These are phyloP conservation scores for Diarsia brunnea DNA, from an alignment of 2,888 invertebrate genomes.

Conservation along the genomic window DNA sequence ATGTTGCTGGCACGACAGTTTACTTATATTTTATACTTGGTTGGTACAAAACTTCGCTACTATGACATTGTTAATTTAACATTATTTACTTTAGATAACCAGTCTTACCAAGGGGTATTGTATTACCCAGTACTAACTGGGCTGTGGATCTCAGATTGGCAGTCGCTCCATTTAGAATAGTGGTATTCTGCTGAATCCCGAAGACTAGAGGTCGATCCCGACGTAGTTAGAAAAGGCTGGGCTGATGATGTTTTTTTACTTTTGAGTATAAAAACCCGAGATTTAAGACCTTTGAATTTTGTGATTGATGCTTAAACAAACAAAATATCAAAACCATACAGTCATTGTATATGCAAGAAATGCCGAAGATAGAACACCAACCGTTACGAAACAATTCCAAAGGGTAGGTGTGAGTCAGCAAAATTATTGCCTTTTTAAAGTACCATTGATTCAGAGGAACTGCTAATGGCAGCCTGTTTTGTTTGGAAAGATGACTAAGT, in stretches of 20 bases:
- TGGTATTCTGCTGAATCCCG: too few species aligned
- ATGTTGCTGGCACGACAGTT: not conserved
- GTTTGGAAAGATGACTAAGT: conserved; percentile 84
- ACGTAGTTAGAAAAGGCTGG: too few species aligned
- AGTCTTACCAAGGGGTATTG: too few species aligned
- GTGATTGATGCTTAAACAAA: conserved; percentile 59
- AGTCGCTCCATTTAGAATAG: too few species aligned
- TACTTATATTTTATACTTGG: not conserved
- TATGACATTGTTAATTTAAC: not conserved
- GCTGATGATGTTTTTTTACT: not conserved
- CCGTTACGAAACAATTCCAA: conserved; percentile 79
- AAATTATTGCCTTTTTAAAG: conserved; percentile 84
- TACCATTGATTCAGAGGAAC: conserved; percentile 85
- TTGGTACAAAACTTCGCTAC: not conserved
- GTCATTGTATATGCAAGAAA: conserved; percentile 68
- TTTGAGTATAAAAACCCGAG: too few species aligned
- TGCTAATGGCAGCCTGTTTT: conserved; percentile 87
- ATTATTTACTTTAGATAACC: too few species aligned
- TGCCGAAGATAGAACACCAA: conserved; percentile 76
- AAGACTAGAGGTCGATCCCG: too few species aligned
- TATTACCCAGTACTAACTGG: too few species aligned
- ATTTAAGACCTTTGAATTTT: conserved; percentile 9
- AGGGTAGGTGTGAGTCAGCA: conserved; percentile 86
- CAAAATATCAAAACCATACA: conserved; percentile 73
- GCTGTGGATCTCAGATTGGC: too few species aligned